Evolutionary conservation across 2,888 invertebrate genomes (phyloP).

Genomic region (Dicyrtomina minuta): DNA sequence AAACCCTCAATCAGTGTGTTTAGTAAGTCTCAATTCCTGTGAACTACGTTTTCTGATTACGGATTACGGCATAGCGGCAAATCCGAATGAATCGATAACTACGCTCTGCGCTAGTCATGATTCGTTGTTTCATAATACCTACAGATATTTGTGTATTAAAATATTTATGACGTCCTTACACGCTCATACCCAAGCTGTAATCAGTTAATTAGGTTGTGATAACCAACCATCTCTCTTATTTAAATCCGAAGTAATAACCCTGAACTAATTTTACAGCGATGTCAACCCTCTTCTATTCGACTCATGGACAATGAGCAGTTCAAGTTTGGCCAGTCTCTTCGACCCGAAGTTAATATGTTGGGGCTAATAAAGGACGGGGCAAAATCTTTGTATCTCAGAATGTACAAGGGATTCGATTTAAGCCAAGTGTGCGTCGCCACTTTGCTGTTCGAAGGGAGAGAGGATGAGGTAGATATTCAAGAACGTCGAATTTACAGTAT

Average conservation of each 20-base stretch:
- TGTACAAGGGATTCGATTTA: slow-evolving; percentile 81
- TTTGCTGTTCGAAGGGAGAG: slow-evolving; percentile 82
- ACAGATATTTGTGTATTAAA: no score
- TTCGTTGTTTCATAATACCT: no score
- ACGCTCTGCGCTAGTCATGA: no score
- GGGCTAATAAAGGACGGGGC: slow-evolving; percentile 71
- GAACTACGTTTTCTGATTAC: no score
- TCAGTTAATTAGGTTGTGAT: no score
- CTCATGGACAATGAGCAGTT: slow-evolving; percentile 99
- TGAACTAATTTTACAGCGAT: slow-evolving; percentile 61
- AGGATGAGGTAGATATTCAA: slow-evolving; percentile 71
- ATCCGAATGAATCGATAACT: no score
- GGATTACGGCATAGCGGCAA: no score
- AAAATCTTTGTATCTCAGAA: slow-evolving; percentile 83
- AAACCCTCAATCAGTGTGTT: no score
- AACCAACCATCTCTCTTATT: no score
- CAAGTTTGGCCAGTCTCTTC: slow-evolving; percentile 81
- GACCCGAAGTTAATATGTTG: slow-evolving; percentile 65
- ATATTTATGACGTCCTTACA: no score
- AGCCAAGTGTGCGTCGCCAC: slow-evolving; percentile 85
- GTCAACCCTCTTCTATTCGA: slow-evolving; percentile 93
- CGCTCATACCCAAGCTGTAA: no score
- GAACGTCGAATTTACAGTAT: slow-evolving; percentile 78
- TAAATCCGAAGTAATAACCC: background rate
- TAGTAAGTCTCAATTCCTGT: no score